These are phyloP conservation scores for Platalea minor DNA, from an alignment of 2,797 vertebrate genomes.

Conservation along the genomic window DNA sequence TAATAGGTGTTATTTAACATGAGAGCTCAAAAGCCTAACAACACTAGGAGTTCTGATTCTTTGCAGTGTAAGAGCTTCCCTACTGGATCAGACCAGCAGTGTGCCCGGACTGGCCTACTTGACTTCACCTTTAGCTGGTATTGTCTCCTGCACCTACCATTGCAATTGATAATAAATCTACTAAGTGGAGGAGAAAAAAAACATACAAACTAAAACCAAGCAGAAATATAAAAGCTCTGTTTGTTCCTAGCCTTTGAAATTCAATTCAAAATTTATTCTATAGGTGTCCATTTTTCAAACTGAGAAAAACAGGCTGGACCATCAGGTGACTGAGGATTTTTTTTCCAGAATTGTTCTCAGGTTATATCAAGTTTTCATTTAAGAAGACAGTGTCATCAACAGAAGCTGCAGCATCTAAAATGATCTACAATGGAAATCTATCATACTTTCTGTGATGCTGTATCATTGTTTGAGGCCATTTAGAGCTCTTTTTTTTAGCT, in stretches of 20 bases:
- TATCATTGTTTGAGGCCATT: background rate
- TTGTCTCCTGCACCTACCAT: background rate
- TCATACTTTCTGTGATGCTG: background rate
- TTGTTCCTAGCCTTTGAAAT: background rate
- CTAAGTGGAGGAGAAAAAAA: background rate
- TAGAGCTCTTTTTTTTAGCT: background rate
- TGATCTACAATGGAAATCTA: background rate
- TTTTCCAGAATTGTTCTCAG: background rate
- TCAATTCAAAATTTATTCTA: background rate
- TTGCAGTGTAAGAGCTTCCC: background rate
- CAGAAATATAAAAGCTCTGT: background rate
- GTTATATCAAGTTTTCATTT: background rate
- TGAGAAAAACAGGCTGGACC: background rate
- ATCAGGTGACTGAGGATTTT: background rate
- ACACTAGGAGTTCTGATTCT: background rate
- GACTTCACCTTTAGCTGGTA: background rate
- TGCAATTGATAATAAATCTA: background rate
- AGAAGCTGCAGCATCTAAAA: background rate
- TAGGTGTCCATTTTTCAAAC: background rate
- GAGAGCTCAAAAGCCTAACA: background rate
- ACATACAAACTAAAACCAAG: background rate
- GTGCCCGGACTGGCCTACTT: accelerated
- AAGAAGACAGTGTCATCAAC: background rate
- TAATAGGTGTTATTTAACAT: background rate
- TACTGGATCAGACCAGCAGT: background rate